Percentiles rank a stretch among this genome's conserved stretches.
phyloP scores from a whole-genome alignment of 2,888 invertebrate species.

The Nomada fucata region DNA sequence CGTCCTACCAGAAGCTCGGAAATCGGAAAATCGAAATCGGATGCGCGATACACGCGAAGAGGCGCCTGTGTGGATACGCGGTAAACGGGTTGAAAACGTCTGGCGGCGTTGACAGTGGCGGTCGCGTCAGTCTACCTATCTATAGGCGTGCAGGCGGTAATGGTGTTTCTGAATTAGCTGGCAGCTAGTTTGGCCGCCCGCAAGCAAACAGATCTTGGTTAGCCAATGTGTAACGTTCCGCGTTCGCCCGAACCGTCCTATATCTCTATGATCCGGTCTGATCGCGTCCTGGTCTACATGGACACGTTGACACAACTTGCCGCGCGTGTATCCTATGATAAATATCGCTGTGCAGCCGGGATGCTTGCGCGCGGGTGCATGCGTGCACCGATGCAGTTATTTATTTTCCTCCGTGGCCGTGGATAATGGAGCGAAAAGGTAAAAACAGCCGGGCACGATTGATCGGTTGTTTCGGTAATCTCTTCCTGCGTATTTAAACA shows the following conservation, averaged over 20 bases:
- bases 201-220: conserved; percentile 84
- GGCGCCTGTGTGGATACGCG: conserved; percentile 20
- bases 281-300: conserved; percentile 28
- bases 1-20: not conserved
- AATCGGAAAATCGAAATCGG: not conserved
- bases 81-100: conserved; percentile 38
- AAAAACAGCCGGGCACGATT: too few species aligned
- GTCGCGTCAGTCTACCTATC: conserved; percentile 67
- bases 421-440: too few species aligned
- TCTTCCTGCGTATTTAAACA: too few species aligned
- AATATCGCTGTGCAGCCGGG: not conserved
- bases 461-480: not conserved
- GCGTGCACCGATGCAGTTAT: too few species aligned
- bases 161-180: conserved; percentile 84
- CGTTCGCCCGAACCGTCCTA: conserved; percentile 75
- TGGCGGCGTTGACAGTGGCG: conserved; percentile 37
- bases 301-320: conserved; percentile 2
- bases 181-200: conserved; percentile 83
- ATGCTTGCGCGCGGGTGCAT: too few species aligned
- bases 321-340: not conserved
- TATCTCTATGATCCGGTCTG: conserved; percentile 57
- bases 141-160: conserved; percentile 80
- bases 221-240: conserved; percentile 83
- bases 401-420: too few species aligned
- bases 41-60: not conserved